Conservation (phyloP, 2,797 vertebrate species). For the Fratercula arctica region DNA sequence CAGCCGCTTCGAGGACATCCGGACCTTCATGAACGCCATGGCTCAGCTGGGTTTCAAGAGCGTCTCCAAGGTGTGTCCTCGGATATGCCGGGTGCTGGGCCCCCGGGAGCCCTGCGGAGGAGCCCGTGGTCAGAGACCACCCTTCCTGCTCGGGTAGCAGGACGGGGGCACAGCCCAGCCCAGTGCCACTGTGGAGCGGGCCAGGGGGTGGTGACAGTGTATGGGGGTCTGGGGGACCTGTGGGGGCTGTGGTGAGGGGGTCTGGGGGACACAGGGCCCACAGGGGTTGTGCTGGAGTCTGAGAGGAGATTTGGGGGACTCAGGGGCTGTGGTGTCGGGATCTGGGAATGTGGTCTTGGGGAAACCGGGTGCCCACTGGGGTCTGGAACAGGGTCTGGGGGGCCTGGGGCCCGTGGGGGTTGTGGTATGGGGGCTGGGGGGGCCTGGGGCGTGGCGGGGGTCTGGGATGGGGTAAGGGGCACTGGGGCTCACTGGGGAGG, state of each 20-base stretch:
- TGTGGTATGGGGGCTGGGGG: too few species aligned
- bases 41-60: conserved; percentile 86
- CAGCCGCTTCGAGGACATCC: conserved; percentile 87
- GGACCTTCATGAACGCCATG: conserved; percentile 79
- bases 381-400: not conserved
- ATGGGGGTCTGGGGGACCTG: not conserved
- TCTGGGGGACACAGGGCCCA: not conserved
- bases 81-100: too few species aligned
- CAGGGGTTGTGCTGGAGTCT: not conserved
- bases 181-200: accelerated
- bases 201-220: accelerated
- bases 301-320: too few species aligned
- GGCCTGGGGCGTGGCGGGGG: too few species aligned
- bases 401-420: too few species aligned
- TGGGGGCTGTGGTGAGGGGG: too few species aligned
- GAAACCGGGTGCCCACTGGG: too few species aligned
- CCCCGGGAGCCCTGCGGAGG: too few species aligned
- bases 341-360: too few species aligned
- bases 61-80: conserved; percentile 81
- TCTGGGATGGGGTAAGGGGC: too few species aligned
- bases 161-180: too few species aligned
- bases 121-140: not conserved
- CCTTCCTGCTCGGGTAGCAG: not conserved
- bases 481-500: too few species aligned
- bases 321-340: not conserved